phyloP scores from a whole-genome alignment of 2,888 invertebrate genomes.

The Nymphalis c-album region DNA sequence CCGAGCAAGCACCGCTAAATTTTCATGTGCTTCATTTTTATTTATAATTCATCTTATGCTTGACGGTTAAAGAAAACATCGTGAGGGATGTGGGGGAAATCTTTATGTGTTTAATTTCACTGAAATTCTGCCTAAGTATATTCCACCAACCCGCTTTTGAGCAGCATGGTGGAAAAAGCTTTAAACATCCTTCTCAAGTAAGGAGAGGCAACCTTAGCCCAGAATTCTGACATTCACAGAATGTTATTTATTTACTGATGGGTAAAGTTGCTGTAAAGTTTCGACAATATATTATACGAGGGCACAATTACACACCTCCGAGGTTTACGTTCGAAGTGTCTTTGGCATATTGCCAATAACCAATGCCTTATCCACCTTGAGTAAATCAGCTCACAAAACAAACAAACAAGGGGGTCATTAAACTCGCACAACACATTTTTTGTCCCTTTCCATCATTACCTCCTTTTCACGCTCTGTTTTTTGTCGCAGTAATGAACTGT shows the following conservation, averaged over 20 bases:
- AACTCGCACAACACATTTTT: constrained; percentile 41
- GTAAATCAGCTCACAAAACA: constrained; percentile 56
- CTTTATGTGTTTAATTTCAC: too few species aligned
- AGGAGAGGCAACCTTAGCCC: too few species aligned
- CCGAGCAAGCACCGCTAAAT: too few species aligned
- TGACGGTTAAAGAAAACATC: too few species aligned
- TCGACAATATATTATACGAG: constrained; percentile 32
- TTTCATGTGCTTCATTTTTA: too few species aligned
- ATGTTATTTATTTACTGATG: constrained; percentile 8
- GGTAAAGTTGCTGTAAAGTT: constrained; percentile 32
- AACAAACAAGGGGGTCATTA: constrained; percentile 56
- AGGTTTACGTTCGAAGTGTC: constrained; percentile 10
- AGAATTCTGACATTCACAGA: too few species aligned
- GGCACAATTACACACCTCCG: constrained; percentile 17
- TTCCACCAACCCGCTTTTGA: too few species aligned
- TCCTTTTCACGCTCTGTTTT: constrained; percentile 35
- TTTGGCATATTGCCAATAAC: constrained; percentile 61
- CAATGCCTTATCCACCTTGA: constrained; percentile 54
- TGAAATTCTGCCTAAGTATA: too few species aligned
- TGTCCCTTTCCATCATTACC: constrained; percentile 22
- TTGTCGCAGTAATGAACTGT: constrained; percentile 38
- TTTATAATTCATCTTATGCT: too few species aligned
- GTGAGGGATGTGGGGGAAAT: too few species aligned
- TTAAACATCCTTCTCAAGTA: too few species aligned
- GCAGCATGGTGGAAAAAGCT: too few species aligned